Conservation (phyloP, 2,797 vertebrate species). For the Falco columbarius region DNA sequence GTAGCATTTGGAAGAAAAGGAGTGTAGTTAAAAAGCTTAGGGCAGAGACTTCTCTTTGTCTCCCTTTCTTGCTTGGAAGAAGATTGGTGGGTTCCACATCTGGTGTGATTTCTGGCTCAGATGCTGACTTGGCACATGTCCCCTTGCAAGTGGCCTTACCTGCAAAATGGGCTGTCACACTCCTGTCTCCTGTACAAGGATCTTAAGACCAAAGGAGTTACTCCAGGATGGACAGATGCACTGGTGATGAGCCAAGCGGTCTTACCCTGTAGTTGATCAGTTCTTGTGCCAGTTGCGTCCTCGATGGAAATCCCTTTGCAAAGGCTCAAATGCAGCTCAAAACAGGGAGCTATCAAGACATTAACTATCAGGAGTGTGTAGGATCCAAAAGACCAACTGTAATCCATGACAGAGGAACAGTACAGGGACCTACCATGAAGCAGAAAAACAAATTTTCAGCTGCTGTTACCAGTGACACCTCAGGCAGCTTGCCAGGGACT, state of each 20-base stretch:
- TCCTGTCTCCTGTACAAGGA: neutral
- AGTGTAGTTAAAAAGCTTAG: neutral
- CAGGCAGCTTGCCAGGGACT: neutral
- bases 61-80: neutral
- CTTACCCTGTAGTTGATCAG: neutral
- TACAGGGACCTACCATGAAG: neutral
- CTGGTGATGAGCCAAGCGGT: neutral
- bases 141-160: neutral
- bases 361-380: accelerated
- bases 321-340: neutral
- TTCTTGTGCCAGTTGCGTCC: neutral
- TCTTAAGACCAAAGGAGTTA: neutral
- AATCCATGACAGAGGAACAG: neutral
- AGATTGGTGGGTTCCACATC: neutral
- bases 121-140: accelerated
- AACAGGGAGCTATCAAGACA: neutral
- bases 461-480: neutral
- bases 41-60: neutral
- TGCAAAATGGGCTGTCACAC: neutral
- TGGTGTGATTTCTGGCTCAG: neutral
- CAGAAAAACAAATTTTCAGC: neutral
- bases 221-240: accelerated
- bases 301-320: neutral
- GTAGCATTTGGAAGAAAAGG: neutral
- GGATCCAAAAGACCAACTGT: neutral